Evolutionary conservation across 2,113 vertebrate species (phyloP).

Genomic region (Phodopus roborovskii): DNA sequence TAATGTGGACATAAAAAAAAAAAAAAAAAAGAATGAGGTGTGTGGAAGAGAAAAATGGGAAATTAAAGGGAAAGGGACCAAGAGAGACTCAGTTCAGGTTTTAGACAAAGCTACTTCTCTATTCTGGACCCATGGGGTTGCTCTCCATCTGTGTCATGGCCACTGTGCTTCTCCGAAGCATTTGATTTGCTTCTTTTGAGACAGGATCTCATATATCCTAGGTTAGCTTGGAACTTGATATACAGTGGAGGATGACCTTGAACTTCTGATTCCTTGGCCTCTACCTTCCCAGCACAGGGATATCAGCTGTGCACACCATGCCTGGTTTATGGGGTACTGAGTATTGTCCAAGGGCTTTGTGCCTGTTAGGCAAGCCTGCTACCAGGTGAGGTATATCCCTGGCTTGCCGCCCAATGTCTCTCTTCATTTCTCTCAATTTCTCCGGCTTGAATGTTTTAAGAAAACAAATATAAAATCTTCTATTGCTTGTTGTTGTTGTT

Average conservation of each 20-base stretch:
- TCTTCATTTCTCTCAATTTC: neutral
- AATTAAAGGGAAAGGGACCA: neutral
- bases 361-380: neutral
- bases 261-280: neutral
- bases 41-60: conserved; percentile 19
- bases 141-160: neutral
- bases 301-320: neutral
- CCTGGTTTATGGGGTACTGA: neutral
- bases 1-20: no score
- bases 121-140: neutral
- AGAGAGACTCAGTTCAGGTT: neutral
- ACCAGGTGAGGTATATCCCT: neutral
- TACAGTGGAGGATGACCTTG: neutral
- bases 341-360: neutral
- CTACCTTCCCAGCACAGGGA: neutral
- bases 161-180: neutral
- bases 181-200: neutral
- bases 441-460: neutral
- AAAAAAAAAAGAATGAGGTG: neutral
- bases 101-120: neutral
- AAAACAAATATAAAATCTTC: neutral
- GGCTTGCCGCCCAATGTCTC: neutral
- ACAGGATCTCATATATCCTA: neutral
- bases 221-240: neutral
- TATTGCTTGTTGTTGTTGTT: neutral